Conservation (phyloP, 2,888 invertebrate species). For the Stegophylla sp. region DNA sequence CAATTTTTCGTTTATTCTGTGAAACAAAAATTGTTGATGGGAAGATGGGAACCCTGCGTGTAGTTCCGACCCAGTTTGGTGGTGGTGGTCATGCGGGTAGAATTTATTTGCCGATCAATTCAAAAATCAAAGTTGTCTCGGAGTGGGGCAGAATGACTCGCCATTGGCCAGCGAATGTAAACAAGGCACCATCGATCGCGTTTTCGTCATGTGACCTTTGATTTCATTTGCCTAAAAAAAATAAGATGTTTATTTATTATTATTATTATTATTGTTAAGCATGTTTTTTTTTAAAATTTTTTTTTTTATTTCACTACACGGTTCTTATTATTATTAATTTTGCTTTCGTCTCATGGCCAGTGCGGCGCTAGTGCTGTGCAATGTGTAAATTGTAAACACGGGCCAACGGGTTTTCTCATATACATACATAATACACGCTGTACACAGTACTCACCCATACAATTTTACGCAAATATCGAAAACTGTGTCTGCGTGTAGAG, state of each 20-base stretch:
- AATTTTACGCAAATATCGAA: not conserved
- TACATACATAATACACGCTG: too few species aligned
- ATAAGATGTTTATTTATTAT: conserved; percentile 55
- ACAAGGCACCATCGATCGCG: conserved; percentile 55
- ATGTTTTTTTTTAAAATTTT: too few species aligned
- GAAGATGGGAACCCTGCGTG: not conserved
- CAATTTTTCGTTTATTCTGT: not conserved
- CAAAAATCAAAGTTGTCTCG: conserved; percentile 31
- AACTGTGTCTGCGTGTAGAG: not conserved
- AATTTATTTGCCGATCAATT: conserved; percentile 6
- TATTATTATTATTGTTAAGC: conserved; percentile 26
- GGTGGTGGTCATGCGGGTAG: not conserved
- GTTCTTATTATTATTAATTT: conserved; percentile 11
- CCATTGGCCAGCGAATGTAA: conserved; percentile 48
- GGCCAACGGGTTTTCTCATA: conserved; percentile 53
- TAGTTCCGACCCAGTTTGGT: not conserved
- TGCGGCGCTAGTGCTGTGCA: conserved; percentile 50
- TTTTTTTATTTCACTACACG: not conserved
- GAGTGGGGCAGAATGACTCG: conserved; percentile 1
- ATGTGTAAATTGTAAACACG: conserved; percentile 53
- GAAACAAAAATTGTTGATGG: not conserved
- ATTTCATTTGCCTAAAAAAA: conserved; percentile 54
- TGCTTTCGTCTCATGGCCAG: conserved; percentile 55
- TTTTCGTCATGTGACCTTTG: conserved; percentile 59
- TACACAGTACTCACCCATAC: not conserved